Evolutionary conservation across 2,797 vertebrate genomes (phyloP), one percentile per base, ranked within the genome.

Genomic region (Pogoniulus pusillus): DNA sequence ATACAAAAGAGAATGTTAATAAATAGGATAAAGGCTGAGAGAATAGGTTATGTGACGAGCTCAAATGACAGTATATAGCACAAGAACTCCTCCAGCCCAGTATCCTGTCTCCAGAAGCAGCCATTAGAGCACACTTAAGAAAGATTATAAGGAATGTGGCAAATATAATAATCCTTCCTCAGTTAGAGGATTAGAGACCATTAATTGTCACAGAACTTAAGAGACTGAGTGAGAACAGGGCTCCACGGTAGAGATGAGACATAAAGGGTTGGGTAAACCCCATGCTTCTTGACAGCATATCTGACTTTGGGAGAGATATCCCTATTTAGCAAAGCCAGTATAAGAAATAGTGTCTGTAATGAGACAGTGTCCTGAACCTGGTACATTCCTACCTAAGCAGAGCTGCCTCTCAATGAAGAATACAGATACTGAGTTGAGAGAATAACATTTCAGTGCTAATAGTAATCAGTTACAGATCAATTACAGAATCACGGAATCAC

Each of bases 121-220:
- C 86, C 78, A 77, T 82, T 74, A 93, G 27, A 90, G 82, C 18
- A 77, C 1, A 10, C 62, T 86, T 90, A 82, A 88, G 71, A 76
- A 76, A 93, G 86, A 87, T 92, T 88, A 72, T 35, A 91, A 91
- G n/a, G n/a, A 89, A 85, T 0, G 2, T 65, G 65, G 69, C 54
- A 93, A 93, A 87, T 82, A 55, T 26, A 90, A 85, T 87, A 85
- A 93, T 80, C 84, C 55, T 68, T 91, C 58, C 75, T 89, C 82
- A 87, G 78, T 26, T 71, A 82, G 78, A 2, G 2, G 82, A 89
- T 94, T 89, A 93, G 75, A 89, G 65, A 77, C 37, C 29, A 30
- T 69, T 82, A 92, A 82, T 77, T 95, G 91, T 60, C 85, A 82
- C 43, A 91, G 43, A 13, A 34, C 43, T 93, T 71, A 80, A 75